Conservation (phyloP, 2,113 vertebrate species). For the Pangasianodon gigas region DNA sequence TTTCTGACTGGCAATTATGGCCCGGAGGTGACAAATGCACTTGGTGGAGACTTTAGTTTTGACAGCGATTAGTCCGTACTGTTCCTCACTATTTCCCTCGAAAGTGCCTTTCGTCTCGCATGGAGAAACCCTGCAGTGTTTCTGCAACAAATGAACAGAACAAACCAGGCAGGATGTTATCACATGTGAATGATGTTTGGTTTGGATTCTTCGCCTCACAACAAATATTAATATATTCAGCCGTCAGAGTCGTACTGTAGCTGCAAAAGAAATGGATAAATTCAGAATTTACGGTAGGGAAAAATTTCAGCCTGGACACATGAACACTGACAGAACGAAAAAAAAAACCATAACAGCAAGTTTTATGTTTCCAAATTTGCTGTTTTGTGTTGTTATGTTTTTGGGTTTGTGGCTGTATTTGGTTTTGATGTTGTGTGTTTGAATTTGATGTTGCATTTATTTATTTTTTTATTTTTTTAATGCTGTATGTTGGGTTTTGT, state of each 20-base stretch:
- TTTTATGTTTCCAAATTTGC: neutral
- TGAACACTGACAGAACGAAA: too few relatives aligned
- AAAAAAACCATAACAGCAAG: neutral
- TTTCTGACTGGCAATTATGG: slow-evolving; percentile 12
- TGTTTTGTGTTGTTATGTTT: neutral
- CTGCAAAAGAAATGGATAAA: too few relatives aligned
- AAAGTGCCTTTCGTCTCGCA: neutral
- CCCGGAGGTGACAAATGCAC: slow-evolving; percentile 21
- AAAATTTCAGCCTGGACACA: neutral
- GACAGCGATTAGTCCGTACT: neutral
- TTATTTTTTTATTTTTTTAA: neutral
- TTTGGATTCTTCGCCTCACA: neutral
- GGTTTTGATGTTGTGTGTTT: neutral
- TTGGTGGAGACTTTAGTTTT: neutral
- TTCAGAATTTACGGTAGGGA: neutral
- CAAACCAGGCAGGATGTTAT: neutral
- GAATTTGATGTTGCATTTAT: neutral
- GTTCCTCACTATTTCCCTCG: neutral
- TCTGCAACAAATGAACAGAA: neutral
- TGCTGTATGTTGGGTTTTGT: too few relatives aligned
- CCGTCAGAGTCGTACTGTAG: neutral
- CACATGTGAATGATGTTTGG: neutral
- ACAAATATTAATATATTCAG: neutral
- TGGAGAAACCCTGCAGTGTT: neutral
- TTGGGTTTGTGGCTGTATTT: neutral